Evolutionary conservation across 2,113 vertebrate species (phyloP).

Genomic region (Myanophis thanlyinensis): DNA sequence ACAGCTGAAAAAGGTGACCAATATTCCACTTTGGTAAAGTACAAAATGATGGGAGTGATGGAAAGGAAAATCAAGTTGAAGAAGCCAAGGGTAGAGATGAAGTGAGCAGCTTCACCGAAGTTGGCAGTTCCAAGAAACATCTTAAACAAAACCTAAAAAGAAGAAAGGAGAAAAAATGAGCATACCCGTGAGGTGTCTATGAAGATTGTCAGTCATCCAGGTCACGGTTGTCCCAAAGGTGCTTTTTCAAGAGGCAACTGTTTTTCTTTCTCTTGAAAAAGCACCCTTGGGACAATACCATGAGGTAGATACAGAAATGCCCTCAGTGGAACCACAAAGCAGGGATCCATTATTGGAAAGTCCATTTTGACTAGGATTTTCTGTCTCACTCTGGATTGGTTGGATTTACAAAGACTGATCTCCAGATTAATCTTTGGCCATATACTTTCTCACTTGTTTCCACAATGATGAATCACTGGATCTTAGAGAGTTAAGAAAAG

Average conservation of each 20-base stretch:
- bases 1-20: conserved; percentile 93
- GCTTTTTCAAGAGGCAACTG: background rate
- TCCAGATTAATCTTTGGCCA: background rate
- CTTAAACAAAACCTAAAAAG: conserved; percentile 91
- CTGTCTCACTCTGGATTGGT: background rate
- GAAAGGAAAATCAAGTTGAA: conserved; percentile 99
- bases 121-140: conserved; percentile 98
- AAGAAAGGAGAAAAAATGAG: background rate
- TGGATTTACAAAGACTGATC: background rate
- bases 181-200: background rate
- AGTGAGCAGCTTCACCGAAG: conserved; percentile 93
- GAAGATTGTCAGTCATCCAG: background rate
- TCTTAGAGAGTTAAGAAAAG: background rate
- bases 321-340: background rate
- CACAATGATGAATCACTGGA: background rate
- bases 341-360: background rate
- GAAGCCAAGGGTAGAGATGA: conserved; percentile 94
- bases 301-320: background rate
- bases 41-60: conserved; percentile 89
- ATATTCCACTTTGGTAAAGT: conserved; percentile 95
- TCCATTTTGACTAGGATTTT: background rate
- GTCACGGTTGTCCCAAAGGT: background rate
- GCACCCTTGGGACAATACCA: background rate
- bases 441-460: background rate
- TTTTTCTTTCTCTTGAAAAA: background rate